phyloP scores from a whole-genome alignment of 2,113 vertebrate genomes.

The Muscicapa adusta region DNA sequence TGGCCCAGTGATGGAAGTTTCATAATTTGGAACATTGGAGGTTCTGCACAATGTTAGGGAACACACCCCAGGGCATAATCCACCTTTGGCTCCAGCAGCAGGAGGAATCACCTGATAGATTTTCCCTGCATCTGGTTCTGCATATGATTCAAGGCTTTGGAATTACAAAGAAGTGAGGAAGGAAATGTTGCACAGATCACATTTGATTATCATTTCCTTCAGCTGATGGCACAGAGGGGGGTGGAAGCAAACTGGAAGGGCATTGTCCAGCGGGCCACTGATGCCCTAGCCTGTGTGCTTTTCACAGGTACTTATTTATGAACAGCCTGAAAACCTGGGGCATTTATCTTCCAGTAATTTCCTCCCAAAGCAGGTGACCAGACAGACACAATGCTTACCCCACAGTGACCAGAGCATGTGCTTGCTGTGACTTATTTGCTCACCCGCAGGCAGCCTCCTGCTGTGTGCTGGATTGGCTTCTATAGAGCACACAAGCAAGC shows the following conservation, averaged over 20 bases:
- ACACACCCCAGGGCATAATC: neutral
- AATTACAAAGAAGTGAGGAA: neutral
- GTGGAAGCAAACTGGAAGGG: neutral
- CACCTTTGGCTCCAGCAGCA: neutral
- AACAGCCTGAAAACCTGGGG: neutral
- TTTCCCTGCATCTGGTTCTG: neutral
- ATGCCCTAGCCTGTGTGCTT: accelerated
- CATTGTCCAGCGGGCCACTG: accelerated
- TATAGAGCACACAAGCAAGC: accelerated
- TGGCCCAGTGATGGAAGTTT: neutral
- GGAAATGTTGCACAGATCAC: neutral
- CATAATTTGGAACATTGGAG: neutral
- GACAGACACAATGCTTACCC: neutral
- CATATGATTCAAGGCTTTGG: neutral
- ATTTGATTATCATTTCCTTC: neutral
- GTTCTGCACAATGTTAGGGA: neutral
- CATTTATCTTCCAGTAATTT: neutral
- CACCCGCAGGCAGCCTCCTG: neutral
- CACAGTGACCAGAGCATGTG: neutral
- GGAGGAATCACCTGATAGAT: neutral
- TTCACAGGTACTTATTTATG: neutral
- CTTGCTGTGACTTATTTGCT: neutral
- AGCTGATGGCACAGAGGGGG: neutral
- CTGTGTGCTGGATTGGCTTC: accelerated
- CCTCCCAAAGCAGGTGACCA: neutral